These are phyloP conservation scores for Leptoteleia sp. DNA, from an alignment of 1,140 invertebrate species.

Conservation along the genomic window DNA sequence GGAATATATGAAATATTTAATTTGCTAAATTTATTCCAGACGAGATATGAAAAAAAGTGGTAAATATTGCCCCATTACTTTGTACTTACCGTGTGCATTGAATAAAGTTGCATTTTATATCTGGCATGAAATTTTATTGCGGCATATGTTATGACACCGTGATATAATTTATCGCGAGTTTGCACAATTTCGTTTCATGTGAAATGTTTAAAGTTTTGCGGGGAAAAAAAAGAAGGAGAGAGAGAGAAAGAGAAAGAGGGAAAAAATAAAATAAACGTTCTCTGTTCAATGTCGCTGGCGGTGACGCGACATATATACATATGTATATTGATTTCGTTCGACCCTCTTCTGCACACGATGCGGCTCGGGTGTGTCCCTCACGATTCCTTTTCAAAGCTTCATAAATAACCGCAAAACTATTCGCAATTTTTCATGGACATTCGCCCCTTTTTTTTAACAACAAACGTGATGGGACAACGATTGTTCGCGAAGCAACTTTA, in stretches of 20 bases:
- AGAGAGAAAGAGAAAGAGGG: no score
- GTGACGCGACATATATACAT: constrained; percentile 40
- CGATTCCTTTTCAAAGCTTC: constrained; percentile 47
- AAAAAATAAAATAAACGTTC: no score
- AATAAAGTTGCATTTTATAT: no score
- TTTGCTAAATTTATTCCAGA: no score
- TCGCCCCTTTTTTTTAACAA: constrained; percentile 9
- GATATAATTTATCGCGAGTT: background rate
- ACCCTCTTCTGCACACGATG: constrained; percentile 50
- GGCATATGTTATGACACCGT: background rate
- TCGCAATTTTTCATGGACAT: constrained; percentile 14
- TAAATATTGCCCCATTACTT: no score
- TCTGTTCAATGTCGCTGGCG: constrained; percentile 30
- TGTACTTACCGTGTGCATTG: no score
- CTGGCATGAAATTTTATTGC: no score
- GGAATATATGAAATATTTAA: no score
- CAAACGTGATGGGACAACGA: background rate
- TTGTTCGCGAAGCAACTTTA: background rate
- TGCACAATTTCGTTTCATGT: constrained; percentile 9
- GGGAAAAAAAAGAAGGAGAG: constrained; percentile 38
- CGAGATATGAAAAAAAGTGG: no score
- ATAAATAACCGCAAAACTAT: constrained; percentile 36
- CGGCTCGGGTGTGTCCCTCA: constrained; percentile 41
- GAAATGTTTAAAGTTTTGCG: constrained; percentile 36
- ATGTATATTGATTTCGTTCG: constrained; percentile 61